Evolutionary conservation across 2,113 vertebrate species (phyloP).

Genomic region (Theristicus caerulescens): DNA sequence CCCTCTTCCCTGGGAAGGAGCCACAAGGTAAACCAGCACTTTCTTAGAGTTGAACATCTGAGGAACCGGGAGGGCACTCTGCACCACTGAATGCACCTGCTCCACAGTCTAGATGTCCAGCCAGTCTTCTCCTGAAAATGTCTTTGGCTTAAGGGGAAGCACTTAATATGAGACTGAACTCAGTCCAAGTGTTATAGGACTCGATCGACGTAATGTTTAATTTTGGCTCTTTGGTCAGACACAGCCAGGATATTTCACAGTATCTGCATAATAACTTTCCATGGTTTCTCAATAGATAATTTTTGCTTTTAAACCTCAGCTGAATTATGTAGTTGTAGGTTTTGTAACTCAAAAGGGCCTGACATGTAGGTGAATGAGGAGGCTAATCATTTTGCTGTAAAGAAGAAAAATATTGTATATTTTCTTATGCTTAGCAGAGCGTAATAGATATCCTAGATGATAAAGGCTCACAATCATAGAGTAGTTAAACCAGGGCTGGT

Average conservation of each 20-base stretch:
- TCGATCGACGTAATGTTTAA: not conserved
- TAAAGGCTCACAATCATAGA: not conserved
- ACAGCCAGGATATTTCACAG: not conserved
- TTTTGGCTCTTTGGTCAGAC: not conserved
- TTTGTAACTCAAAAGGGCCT: not conserved
- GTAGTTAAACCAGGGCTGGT: constrained; percentile 17
- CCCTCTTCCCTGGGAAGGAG: not conserved
- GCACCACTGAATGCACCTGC: not conserved
- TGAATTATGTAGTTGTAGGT: not conserved
- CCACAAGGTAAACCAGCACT: not conserved
- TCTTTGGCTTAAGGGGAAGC: not conserved
- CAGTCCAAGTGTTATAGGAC: not conserved
- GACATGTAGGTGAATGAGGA: constrained; percentile 5
- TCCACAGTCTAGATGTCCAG: not conserved
- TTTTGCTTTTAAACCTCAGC: constrained; percentile 2
- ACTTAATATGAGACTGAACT: not conserved
- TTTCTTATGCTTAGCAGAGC: constrained; percentile 15
- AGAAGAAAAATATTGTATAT: constrained; percentile 17
- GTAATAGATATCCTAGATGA: constrained; percentile 26
- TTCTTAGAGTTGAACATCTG: not conserved
- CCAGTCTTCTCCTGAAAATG: not conserved
- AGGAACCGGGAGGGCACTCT: accelerated
- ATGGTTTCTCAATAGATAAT: not conserved
- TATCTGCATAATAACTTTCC: not conserved
- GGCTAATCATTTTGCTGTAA: constrained; percentile 2